Evolutionary conservation across 2,888 invertebrate species (phyloP).

Genomic region (Acheta domesticus): DNA sequence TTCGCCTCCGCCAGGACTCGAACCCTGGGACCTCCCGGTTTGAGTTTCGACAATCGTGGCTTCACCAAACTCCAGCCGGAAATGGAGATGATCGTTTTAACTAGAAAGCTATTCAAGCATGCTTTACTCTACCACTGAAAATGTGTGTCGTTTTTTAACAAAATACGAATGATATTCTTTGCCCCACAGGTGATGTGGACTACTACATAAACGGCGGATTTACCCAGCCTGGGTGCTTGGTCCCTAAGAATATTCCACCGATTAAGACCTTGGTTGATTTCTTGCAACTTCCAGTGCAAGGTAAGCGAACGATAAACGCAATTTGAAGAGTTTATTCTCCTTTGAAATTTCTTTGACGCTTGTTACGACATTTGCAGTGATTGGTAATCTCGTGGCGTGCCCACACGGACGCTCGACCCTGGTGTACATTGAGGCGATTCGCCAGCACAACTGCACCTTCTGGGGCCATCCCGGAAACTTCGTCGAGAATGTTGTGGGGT

Average conservation of each 20-base stretch:
- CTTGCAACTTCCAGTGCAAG: conserved; percentile 20
- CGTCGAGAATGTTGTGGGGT: background rate
- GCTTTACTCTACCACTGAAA: no score
- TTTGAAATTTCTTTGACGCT: no score
- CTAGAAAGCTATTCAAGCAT: no score
- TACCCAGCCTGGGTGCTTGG: conserved; percentile 60
- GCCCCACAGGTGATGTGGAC: conserved; percentile 53
- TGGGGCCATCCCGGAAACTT: conserved; percentile 4
- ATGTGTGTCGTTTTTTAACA: no score
- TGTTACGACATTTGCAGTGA: conserved; percentile 31
- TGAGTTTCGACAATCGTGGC: no score
- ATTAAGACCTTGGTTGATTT: background rate
- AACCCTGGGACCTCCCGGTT: no score
- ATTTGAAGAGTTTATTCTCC: no score
- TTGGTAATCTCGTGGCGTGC: conserved; percentile 41
- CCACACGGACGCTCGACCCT: conserved; percentile 39
- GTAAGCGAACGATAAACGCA: background rate
- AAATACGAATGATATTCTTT: background rate
- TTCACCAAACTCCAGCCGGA: no score
- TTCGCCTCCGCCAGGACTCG: no score
- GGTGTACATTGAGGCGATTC: conserved; percentile 36
- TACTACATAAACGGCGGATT: conserved; percentile 68
- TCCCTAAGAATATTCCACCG: background rate
- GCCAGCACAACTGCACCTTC: conserved; percentile 31
- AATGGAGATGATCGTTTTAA: no score